Base-by-base conservation (phyloP, 2,888 invertebrate species). In the Anoplius nigerrimus region DNA sequence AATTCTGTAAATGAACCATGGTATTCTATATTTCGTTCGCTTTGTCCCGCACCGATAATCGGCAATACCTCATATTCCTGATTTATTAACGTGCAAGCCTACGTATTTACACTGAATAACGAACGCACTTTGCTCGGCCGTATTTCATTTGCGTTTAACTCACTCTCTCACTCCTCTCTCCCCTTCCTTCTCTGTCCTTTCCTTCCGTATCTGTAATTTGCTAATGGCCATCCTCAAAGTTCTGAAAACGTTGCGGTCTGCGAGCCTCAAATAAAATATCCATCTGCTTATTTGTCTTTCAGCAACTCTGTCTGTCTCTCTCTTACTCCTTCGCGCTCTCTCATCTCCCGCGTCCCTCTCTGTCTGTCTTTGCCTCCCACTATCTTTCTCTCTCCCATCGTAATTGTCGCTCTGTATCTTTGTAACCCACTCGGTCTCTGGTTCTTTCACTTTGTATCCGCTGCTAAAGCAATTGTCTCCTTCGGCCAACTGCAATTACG, bases 401-500 rank as follows among this genome's bases (percentile, higher is more conserved):
- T n/a, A n/a, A n/a, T n/a, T n/a, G n/a, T 46, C 18, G 18, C 20
- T 42, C 15, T 55, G 16, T 24, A 24, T 24, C 24, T 24, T 24
- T 4, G 3, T 6, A 24, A 2, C 24, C 24, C 24, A 24, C 24
- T 24, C 24, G 24, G 2, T 24, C 24, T 24, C 34, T 34, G 1
- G 11, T 1, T 34, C 34, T 34, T 34, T 34, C 34, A 34, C 34
- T 34, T 34, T 34, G 34, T 8, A 13, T 34, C 11, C 11, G 11
- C 15, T n/a, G 11, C 5, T 34, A 18, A 43, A 57, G 21, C 56
- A n/a, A n/a, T 15, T 45, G 43, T 45, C 42, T 57, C 34, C n/a
- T 43, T n/a, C 56, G 43, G 13, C 34, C 2, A 43, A 42, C 15
- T 6, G n/a, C 42, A 43, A 57, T 56, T 43, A 45, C 56, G 56